Percentiles rank a stretch among this genome's conserved stretches.
These are phyloP conservation scores for Tetragonisca angustula DNA, from an alignment of 2,888 invertebrate species.

Conservation along the genomic window DNA sequence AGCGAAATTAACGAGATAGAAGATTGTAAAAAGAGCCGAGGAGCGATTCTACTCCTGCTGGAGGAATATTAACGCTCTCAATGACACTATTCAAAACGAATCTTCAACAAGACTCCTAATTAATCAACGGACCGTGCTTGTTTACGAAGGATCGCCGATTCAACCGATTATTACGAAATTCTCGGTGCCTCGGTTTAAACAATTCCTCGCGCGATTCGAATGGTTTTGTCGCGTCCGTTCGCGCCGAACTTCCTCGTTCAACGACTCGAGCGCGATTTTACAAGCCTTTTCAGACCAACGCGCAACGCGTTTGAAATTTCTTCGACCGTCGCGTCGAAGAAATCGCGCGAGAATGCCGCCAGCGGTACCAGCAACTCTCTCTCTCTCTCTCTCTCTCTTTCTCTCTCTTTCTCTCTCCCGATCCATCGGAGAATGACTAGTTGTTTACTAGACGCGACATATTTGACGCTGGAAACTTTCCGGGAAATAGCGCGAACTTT, in stretches of 20 bases:
- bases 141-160: slow-evolving; percentile 14
- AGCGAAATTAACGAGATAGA: background rate
- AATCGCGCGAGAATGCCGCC: slow-evolving; percentile 21
- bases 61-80: background rate
- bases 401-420: too few relatives aligned
- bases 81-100: background rate
- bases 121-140: background rate
- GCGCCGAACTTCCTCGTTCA: background rate
- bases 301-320: background rate
- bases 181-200: background rate
- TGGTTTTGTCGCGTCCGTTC: background rate
- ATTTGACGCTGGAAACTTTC: slow-evolving; percentile 17
- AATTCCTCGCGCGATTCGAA: background rate
- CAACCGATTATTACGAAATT: slow-evolving; percentile 4
- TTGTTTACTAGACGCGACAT: slow-evolving; percentile 25
- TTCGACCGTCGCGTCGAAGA: background rate
- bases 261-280: background rate
- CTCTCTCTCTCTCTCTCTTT: background rate
- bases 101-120: background rate
- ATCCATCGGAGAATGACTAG: background rate
- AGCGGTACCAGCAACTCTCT: background rate
- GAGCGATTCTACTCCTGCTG: background rate
- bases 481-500: slow-evolving; percentile 24
- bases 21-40: background rate
- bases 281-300: background rate